Evolutionary conservation across 2,797 vertebrate genomes (phyloP), one percentile per base, ranked within the genome.

Genomic region (Bufotes viridis): DNA sequence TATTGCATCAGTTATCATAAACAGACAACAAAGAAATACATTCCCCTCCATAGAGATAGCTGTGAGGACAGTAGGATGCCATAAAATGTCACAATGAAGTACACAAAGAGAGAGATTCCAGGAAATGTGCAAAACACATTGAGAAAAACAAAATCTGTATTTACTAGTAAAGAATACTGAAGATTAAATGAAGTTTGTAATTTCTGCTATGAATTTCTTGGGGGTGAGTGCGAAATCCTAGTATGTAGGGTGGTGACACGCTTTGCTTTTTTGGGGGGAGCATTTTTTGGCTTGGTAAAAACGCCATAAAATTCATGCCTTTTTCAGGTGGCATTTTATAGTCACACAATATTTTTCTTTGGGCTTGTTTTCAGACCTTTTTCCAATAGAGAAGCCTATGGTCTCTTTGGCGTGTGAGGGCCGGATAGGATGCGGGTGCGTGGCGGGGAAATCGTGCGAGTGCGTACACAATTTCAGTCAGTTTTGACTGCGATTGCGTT

Each of bases 71-170:
- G 22, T 70, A 84, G 42, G 51, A 81, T 55, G n/a, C 53, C 17
- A 63, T 79, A 79, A 84, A 60, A 55, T 61, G 78, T 61, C 6
- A 82, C 60, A 49, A 87, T 75, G 51, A 81, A 58, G 67, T 14
- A 42, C 29, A 74, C 55, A 82, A 76, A 70, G 63, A 75, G 65
- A 75, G n/a, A 55, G 67, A 29, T 74, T 82, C 67, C 34, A 24
- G 55, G 58, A 81, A 87, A 51, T 70, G 42, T 20, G 4, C 42
- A 69, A 42, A 42, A 24, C 18, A 84, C 34, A 22, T 74, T 70
- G 11, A 58, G 24, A 42, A 74, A 55, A 74, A 22, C 34, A 11
- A 49, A 74, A 74, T 49, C 17, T 74, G 17, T 74, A 74, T 74
- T 72, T 74, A 51, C 72, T 74, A 22, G 18, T 11, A 22, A 74